phyloP scores from a whole-genome alignment of 1,140 invertebrate genomes.

The Drosophila teissieri region DNA sequence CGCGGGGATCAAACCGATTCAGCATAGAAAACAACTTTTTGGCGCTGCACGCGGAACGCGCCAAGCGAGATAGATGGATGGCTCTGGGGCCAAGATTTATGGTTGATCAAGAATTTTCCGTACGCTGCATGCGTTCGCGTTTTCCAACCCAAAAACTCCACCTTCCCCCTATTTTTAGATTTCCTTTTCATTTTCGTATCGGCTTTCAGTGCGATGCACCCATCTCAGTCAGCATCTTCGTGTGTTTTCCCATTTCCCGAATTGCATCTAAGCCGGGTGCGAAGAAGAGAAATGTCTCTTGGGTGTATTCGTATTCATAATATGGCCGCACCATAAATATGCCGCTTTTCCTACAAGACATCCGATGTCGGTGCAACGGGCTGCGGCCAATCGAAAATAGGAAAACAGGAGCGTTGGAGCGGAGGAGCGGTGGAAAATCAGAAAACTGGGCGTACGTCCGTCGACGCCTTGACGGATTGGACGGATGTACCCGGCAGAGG shows the following conservation, averaged over 20 bases:
- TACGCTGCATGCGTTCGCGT: constrained; percentile 52
- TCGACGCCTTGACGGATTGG: constrained; percentile 78
- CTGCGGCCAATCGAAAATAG: constrained; percentile 61
- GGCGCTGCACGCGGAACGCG: constrained; percentile 72
- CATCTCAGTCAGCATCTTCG: constrained; percentile 40
- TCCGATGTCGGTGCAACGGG: constrained; percentile 52
- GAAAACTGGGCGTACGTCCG: constrained; percentile 68
- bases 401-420: constrained; percentile 31
- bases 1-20: constrained; percentile 1
- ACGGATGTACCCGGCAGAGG: constrained; percentile 68
- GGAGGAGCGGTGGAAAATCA: constrained; percentile 25
- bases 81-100: constrained; percentile 83
- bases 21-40: constrained; percentile 74
- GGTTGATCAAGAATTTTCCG: constrained; percentile 83
- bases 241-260: constrained; percentile 29
- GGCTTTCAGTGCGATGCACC: constrained; percentile 53
- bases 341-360: constrained; percentile 68
- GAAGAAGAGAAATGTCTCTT: constrained; percentile 82
- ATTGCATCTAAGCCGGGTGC: constrained; percentile 46
- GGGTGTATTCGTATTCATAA: constrained; percentile 83
- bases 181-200: constrained; percentile 63
- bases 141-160: constrained; percentile 38
- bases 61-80: constrained; percentile 83
- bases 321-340: constrained; percentile 80
- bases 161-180: constrained; percentile 53